Conservation (phyloP, 2,888 invertebrate genomes). For the Octonoba sinensis region DNA sequence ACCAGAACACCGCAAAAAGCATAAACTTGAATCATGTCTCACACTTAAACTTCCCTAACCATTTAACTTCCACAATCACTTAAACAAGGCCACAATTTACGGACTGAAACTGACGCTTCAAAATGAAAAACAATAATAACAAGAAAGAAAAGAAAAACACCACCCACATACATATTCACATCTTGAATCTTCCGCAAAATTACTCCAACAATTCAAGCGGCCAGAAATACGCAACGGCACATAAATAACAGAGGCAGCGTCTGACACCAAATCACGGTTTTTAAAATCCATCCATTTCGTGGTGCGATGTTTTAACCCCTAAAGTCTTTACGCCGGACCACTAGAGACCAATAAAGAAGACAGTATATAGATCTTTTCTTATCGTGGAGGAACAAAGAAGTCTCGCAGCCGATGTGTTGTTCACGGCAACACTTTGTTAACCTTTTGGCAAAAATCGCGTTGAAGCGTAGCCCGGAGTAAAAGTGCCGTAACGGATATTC, state of each 20-base stretch:
- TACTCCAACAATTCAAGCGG: slow-evolving; percentile 50
- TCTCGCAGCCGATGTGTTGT: slow-evolving; percentile 30
- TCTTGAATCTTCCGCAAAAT: slow-evolving; percentile 20
- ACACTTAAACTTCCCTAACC: slow-evolving; percentile 6
- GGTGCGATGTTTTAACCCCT: slow-evolving; percentile 14
- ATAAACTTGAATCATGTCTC: slow-evolving; percentile 12
- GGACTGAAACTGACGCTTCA: background rate
- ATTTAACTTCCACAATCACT: background rate
- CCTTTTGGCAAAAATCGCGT: background rate
- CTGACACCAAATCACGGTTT: slow-evolving; percentile 53
- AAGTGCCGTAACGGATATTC: slow-evolving; percentile 53
- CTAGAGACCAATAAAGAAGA: slow-evolving; percentile 56
- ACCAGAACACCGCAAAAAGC: background rate
- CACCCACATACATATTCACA: background rate
- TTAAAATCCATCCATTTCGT: slow-evolving; percentile 41
- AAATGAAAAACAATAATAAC: background rate
- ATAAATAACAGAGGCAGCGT: slow-evolving; percentile 45
- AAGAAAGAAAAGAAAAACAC: slow-evolving; percentile 23
- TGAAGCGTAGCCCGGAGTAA: slow-evolving; percentile 34
- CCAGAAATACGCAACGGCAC: slow-evolving; percentile 29
- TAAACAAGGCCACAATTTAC: no score
- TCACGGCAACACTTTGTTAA: slow-evolving; percentile 7
- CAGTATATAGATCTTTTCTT: slow-evolving; percentile 56
- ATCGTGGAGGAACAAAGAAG: slow-evolving; percentile 42
- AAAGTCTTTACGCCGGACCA: slow-evolving; percentile 26